Evolutionary conservation across 2,888 invertebrate genomes (phyloP), one percentile per base, ranked within the genome.

Genomic region (Pyrrhosoma nymphula): DNA sequence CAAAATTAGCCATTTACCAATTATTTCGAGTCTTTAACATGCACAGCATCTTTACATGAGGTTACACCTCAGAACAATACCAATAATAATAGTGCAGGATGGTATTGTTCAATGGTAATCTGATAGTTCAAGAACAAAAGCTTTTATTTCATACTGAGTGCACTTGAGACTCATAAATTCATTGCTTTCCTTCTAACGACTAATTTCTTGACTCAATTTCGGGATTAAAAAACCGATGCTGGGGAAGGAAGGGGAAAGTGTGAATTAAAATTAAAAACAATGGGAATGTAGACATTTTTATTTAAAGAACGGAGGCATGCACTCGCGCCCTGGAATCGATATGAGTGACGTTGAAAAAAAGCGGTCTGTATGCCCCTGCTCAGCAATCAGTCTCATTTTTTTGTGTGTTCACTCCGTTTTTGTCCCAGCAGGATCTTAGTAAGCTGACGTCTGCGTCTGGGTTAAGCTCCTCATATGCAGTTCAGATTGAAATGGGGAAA

Each of bases 381-480:
- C 93, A 47, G 63, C 69, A 63, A 69, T 93, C 69, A 93, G 69
- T 93, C 47, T 75, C 47, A 23, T 55, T 56, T n/a, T 47, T 89
- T 39, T 60, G 35, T 30, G 18, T 12, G 63, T 18, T 82, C 82
- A 35, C 82, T 82, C 30, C 30, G 82, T 30, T 47, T 82, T 82
- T 82, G 82, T 35, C 82, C 82, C 82, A 35, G 82, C 35, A 82
- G 82, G 82, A 91, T 91, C 39, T 60, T 63, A 26, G 82, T 82
- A 82, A 82, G 93, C 93, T 93, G 93, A 93, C 39, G 82, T 93
- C 93, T 47, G 69, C 93, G 93, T 93, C 93, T 93, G 93, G 69
- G 93, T 63, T 93, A 93, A 93, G 63, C 91, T 91, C 91, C 91
- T 69, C 93, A 93, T 93, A 69, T 93, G 93, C 93, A 93, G 47